Evolutionary conservation across 2,797 vertebrate species (phyloP), one percentile per base, ranked within the genome.

Genomic region (Hipposideros larvatus): DNA sequence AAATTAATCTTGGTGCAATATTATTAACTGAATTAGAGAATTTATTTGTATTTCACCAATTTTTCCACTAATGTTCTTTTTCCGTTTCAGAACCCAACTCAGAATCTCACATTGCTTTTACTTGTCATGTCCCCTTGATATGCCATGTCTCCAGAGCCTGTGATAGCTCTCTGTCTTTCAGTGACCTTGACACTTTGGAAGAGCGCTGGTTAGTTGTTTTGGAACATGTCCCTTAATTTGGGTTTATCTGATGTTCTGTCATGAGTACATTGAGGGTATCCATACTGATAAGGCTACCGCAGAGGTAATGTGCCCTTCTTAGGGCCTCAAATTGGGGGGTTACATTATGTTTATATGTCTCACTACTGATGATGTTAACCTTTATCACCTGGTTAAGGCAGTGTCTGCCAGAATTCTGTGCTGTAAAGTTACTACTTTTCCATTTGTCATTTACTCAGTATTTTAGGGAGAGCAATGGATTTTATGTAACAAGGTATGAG

Each of bases 381-480:
- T 80, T 71, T 61, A 59, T 75, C 22, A n/a, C 31, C 66, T 75
- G 80, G 46, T 73, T 83, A 61, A 79, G 24, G 19, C 31, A 5
- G 15, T 78, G 14, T 71, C 53, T 87, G 21, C 22, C 75, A 79
- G 63, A 83, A 83, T 82, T 93, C 51, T 85, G 46, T 83, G 37
- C 37, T 86, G 43, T 79, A 37, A 86, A 68, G 65, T 90, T 95
- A 90, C 7, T 75, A 5, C 28, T 89, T 85, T 82, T 73, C n/a
- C 77, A 34, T 93, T 96, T 95, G 75, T 90, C 87, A 84, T 31
- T 90, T 63, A 92, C n/a, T 94, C 13, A 14, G 26, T 90, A n/a
- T 48, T 95, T 96, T 41, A 34, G 37, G 34, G 28, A 89, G 65
- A 93, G 43, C 53, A 79, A 37, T 86, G 73, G 28, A 90, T 94